Conservation (phyloP, 2,888 invertebrate species). For the Drosophila demipolita region DNA sequence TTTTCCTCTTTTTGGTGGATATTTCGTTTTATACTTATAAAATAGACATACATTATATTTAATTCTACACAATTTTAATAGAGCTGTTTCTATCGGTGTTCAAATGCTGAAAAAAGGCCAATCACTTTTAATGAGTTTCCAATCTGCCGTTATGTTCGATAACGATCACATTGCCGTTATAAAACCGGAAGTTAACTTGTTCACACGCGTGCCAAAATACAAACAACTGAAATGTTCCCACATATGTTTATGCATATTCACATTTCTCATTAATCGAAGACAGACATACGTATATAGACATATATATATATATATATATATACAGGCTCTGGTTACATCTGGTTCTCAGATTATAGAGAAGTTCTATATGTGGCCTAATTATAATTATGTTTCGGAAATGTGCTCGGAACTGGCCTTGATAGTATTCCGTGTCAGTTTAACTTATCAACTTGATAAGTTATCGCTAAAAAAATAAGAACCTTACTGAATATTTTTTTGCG, state of each 20-base stretch:
- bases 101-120: slow-evolving; percentile 25
- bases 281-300: not conserved
- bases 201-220: slow-evolving; percentile 50
- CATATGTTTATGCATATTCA: not conserved
- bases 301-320: not conserved
- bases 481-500: slow-evolving; percentile 70
- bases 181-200: slow-evolving; percentile 36
- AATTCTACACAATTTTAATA: not conserved
- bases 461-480: slow-evolving; percentile 59
- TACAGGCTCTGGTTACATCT: not conserved
- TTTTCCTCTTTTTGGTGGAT: slow-evolving; percentile 7
- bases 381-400: slow-evolving; percentile 17
- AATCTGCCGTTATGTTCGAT: slow-evolving; percentile 42
- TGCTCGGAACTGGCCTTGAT: not conserved
- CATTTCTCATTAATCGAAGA: not conserved
- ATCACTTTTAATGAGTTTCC: slow-evolving; percentile 47
- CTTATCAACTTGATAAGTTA: slow-evolving; percentile 59
- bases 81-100: slow-evolving; percentile 4
- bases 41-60: not conserved
- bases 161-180: slow-evolving; percentile 27
- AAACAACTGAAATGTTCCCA: slow-evolving; percentile 10
- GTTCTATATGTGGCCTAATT: not conserved
- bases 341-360: not conserved
- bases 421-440: not conserved
- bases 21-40: not conserved